A percentile compares a stretch with the other conserved stretches of the same genome.
These are phyloP conservation scores for Lepilemur septentrionalis DNA, from an alignment of 2,797 vertebrate species.

Conservation along the genomic window DNA sequence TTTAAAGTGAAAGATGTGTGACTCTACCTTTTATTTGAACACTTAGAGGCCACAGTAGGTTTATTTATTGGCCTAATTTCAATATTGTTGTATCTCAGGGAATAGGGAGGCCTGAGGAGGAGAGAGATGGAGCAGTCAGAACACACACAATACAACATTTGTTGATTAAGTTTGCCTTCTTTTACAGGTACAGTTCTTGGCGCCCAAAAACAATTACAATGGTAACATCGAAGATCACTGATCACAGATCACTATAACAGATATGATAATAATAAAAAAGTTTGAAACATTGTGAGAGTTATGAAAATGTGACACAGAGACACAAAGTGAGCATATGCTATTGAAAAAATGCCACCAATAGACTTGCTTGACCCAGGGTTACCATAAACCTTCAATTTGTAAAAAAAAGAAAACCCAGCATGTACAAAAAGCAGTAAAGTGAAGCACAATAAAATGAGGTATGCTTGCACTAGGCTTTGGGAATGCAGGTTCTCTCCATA, in stretches of 20 bases:
- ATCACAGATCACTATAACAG: background rate
- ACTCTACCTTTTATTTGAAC: background rate
- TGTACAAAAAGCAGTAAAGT: background rate
- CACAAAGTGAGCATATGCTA: background rate
- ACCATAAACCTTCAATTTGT: background rate
- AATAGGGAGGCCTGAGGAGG: background rate
- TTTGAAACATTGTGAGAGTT: background rate
- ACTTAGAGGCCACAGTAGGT: background rate
- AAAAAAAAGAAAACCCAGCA: background rate
- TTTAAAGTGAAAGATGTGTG: background rate
- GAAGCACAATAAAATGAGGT: background rate
- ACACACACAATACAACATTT: background rate
- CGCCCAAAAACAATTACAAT: background rate
- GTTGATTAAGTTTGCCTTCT: background rate
- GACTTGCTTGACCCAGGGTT: background rate
- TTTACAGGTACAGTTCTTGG: background rate
- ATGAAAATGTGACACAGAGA: background rate
- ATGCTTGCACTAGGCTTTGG: background rate
- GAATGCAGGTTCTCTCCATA: background rate
- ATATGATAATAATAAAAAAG: background rate
- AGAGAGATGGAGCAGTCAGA: background rate
- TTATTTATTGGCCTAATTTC: background rate
- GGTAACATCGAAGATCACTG: background rate
- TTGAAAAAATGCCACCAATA: background rate
- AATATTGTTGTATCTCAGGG: background rate